Evolutionary conservation across 2,888 invertebrate species (phyloP).

Genomic region (Protula sp.): DNA sequence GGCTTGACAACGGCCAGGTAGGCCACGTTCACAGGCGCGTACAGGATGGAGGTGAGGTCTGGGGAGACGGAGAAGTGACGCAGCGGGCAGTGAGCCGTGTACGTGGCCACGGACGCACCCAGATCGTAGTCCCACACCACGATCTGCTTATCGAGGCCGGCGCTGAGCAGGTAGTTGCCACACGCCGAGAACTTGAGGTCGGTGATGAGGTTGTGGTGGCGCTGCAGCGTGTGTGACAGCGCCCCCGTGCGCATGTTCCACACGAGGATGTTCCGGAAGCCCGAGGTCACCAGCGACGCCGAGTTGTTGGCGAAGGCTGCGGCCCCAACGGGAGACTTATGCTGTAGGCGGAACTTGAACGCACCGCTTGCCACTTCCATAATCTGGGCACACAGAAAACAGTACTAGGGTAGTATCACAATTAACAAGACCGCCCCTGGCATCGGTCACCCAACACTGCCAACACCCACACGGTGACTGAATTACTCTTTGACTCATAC

Average conservation of each 20-base stretch:
- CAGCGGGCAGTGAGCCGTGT: conserved; percentile 27
- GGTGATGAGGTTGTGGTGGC: conserved; percentile 31
- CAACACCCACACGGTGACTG: too few relatives aligned
- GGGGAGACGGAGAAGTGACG: conserved; percentile 23
- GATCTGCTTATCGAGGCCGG: conserved; percentile 29
- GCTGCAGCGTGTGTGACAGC: conserved; percentile 28
- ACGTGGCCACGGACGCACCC: conserved; percentile 12
- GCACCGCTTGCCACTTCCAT: conserved; percentile 23
- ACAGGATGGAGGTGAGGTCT: conserved; percentile 23
- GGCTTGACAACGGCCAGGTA: conserved; percentile 27
- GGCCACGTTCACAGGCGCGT: conserved; percentile 27
- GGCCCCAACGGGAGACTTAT: conserved; percentile 28
- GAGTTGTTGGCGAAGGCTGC: conserved; percentile 29
- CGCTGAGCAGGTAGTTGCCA: conserved; percentile 29
- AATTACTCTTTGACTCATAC: too few relatives aligned
- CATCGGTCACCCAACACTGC: too few relatives aligned
- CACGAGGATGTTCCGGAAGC: conserved; percentile 33
- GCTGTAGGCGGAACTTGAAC: conserved; percentile 28
- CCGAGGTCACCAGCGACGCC: conserved; percentile 27
- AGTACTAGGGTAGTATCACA: background rate
- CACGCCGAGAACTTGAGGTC: conserved; percentile 26
- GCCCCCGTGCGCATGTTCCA: conserved; percentile 29
- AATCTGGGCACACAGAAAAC: background rate
- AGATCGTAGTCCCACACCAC: conserved; percentile 28
- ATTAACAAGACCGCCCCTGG: too few relatives aligned